These are phyloP conservation scores for Ferrisia virgata DNA, from an alignment of 2,888 invertebrate genomes.

Conservation along the genomic window DNA sequence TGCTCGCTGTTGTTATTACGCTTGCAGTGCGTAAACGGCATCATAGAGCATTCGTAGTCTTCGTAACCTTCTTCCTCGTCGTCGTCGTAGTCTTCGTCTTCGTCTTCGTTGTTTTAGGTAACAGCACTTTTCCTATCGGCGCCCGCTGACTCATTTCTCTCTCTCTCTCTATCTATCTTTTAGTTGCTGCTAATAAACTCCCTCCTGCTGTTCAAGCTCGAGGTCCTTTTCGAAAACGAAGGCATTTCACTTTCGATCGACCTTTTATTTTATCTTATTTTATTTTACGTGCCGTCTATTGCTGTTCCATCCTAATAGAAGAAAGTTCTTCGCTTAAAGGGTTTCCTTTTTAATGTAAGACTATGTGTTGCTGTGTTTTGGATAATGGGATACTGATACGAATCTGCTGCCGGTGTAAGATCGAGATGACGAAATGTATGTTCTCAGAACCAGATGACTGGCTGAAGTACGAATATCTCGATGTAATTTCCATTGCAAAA, in stretches of 20 bases:
- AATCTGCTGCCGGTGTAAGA: too few relatives aligned
- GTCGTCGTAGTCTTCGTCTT: neutral
- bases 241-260: neutral
- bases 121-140: conserved; percentile 30
- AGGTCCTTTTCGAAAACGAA: conserved; percentile 18
- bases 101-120: conserved; percentile 21
- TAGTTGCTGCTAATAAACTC: neutral
- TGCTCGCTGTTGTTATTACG: neutral
- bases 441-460: too few relatives aligned
- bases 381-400: too few relatives aligned
- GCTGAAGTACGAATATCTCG: too few relatives aligned
- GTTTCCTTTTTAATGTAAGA: too few relatives aligned
- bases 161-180: neutral
- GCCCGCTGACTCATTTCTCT: conserved; percentile 21
- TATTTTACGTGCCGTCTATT: too few relatives aligned
- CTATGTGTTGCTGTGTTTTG: too few relatives aligned
- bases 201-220: conserved; percentile 1
- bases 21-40: neutral
- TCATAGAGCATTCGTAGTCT: neutral
- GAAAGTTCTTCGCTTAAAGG: too few relatives aligned
- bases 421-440: too few relatives aligned
- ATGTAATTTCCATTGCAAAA: too few relatives aligned
- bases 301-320: too few relatives aligned
- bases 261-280: neutral
- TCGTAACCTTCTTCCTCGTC: conserved; percentile 29